These are phyloP conservation scores for Pipra filicauda DNA, from an alignment of 2,113 vertebrate genomes.

Conservation along the genomic window DNA sequence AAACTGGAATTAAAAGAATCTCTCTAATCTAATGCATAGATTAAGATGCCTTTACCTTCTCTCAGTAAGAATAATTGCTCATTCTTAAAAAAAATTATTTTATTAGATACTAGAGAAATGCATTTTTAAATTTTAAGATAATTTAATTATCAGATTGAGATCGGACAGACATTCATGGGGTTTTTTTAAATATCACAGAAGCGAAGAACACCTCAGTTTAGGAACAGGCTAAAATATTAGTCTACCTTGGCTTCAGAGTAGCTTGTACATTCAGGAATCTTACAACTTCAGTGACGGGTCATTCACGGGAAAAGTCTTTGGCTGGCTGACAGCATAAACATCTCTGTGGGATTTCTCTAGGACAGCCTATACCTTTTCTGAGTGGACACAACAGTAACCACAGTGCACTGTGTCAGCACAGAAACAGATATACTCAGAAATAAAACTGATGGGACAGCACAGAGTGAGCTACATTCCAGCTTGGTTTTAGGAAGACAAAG, in stretches of 20 bases:
- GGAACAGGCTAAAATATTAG: not conserved
- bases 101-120: not conserved
- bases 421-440: not conserved
- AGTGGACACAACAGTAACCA: not conserved
- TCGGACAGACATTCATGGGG: not conserved
- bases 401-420: not conserved
- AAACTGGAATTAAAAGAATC: not conserved
- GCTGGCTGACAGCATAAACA: not conserved
- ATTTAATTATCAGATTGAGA: not conserved
- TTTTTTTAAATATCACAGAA: not conserved
- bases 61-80: conserved; percentile 2
- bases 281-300: not conserved
- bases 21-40: not conserved
- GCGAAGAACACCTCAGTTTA: not conserved
- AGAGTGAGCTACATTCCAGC: not conserved
- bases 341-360: not conserved
- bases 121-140: not conserved
- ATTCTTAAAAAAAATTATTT: not conserved
- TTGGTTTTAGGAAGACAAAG: not conserved
- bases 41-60: not conserved
- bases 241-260: not conserved
- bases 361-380: not conserved
- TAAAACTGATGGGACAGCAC: not conserved
- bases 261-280: not conserved
- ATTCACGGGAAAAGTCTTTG: not conserved